Evolutionary conservation across 2,113 vertebrate genomes (phyloP), one percentile per base, ranked within the genome.

Genomic region (Lepus europaeus): DNA sequence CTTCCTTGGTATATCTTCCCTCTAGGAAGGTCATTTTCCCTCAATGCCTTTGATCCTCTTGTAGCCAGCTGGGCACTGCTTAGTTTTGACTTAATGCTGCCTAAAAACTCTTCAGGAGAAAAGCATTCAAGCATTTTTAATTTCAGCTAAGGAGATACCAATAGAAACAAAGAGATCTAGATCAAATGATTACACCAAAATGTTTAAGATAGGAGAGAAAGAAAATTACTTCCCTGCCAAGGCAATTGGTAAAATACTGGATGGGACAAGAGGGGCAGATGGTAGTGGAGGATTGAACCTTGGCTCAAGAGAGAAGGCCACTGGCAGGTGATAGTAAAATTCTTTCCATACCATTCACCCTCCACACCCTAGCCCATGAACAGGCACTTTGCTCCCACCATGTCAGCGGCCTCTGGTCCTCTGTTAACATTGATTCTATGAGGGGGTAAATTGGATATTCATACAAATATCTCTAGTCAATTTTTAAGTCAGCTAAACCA

Each of bases 401-500:
- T 76, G 14, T 83, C 78, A 78, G 80, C 3, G 23, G 79, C 59
- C 29, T 85, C 80, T 89, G 87, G 59, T 63, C 53, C 59, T 77
- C 51, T 86, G 19, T 49, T 69, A 64, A 91, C 87, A 77, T 39
- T 14, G 6, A 23, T 36, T 87, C 22, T 73, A 61, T 81, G 45
- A 79, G 10, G n/a, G 10, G 10, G 23, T 56, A 10, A 91, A 63
- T 64, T 74, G 20, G 11, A 93, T 20, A 91, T 68, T 80, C 61
- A 85, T 51, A 33, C 10, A 68, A 69, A 80, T 85, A 73, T 79
- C 45, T 92, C 66, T 76, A 77, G 29, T 87, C 36, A 69, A 73
- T 86, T 91, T 89, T 90, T 79, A 70, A 76, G 14, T 94, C 82
- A 76, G 33, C 49, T 83, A 91, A 64, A 87, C 72, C n/a, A 93